Base-by-base conservation (phyloP, 2,113 vertebrate species). In the Dryoscopus gambensis region DNA sequence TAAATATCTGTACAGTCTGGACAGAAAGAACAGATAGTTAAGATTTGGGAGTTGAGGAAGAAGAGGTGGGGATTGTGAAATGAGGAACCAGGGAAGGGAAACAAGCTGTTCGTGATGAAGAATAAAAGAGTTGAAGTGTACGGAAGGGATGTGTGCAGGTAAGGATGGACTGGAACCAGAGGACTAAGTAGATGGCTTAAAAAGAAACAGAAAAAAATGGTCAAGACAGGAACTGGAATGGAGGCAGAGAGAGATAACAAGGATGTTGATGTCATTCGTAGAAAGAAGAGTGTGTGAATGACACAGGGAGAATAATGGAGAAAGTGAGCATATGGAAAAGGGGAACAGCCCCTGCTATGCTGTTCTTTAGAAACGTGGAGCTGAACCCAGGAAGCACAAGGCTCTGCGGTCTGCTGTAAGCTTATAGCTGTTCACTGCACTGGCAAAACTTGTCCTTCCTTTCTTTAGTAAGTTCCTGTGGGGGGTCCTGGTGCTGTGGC, bases 261-360 rank as follows among this genome's bases (percentile, higher is more conserved):
- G 27, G 35, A n/a, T 40, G 30, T 47, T 37, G 35, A 31, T n/a
- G 20, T 59, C 0, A 1, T 83, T 85, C 0, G 0, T 75, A 44
- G 44, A 55, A 52, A 49, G 44, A 88, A 31, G 40, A 60, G 11
- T 25, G 13, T 31, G 6, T 1, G 10, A 73, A 39, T 8, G 6
- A 42, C 39, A 17, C 7, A 50, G 15, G 42, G n/a, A 81, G 55
- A 73, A 23, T n/a, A 83, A 4, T 46, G 25, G 44, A 59, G 21
- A 71, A 33, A 22, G 46, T n/a, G 24, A 77, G 30, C 24, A 0
- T 64, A 33, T 77, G 28, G 35, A 37, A 64, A 62, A 75, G 9
- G 18, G 25, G 24, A 92, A 16, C 31, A 79, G 55, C 47, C 42
- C 13, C 23, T 47, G 15, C 24, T 5, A 0, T 49, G 3, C 10